phyloP scores from a whole-genome alignment of 35 echinoderm and acorn worm genomes.

The Apostichopus japonicus region DNA sequence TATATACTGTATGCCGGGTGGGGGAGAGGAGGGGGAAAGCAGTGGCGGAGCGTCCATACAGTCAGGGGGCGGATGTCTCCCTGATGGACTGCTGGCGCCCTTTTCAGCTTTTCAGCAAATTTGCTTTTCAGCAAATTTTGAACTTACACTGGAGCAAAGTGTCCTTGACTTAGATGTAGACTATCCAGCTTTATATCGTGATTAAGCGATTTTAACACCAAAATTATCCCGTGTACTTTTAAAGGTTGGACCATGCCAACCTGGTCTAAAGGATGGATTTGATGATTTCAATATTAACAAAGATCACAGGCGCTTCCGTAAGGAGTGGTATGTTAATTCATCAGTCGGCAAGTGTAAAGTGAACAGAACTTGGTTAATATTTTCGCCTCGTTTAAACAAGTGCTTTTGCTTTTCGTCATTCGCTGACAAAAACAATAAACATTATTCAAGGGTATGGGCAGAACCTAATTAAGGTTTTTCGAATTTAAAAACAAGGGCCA shows the following conservation, averaged over 20 bases:
- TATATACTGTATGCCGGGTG: too few species aligned
- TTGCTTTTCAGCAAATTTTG: too few species aligned
- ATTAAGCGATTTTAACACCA: constrained; percentile 21
- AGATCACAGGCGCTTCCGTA: constrained; percentile 19
- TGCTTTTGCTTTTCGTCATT: constrained; percentile 27
- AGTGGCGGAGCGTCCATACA: too few species aligned
- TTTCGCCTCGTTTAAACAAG: neutral
- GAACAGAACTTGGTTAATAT: neutral
- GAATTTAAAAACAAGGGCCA: constrained; percentile 11
- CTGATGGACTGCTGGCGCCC: too few species aligned
- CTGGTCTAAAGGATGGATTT: constrained; percentile 6
- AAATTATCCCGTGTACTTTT: neutral
- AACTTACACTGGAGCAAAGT: neutral
- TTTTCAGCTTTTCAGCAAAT: too few species aligned
- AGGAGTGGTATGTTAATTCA: constrained; percentile 37
- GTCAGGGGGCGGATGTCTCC: too few species aligned
- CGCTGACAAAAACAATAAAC: constrained; percentile 2
- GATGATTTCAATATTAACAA: neutral
- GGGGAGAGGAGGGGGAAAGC: too few species aligned
- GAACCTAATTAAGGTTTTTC: constrained; percentile 14
- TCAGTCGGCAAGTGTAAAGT: constrained; percentile 31
- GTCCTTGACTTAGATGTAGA: neutral
- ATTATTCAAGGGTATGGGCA: constrained; percentile 1
- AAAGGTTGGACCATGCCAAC: constrained; percentile 4
- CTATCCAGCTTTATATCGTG: constrained; percentile 13